Conservation (phyloP, 2,113 vertebrate genomes). For the Girardinichthys multiradiatus region DNA sequence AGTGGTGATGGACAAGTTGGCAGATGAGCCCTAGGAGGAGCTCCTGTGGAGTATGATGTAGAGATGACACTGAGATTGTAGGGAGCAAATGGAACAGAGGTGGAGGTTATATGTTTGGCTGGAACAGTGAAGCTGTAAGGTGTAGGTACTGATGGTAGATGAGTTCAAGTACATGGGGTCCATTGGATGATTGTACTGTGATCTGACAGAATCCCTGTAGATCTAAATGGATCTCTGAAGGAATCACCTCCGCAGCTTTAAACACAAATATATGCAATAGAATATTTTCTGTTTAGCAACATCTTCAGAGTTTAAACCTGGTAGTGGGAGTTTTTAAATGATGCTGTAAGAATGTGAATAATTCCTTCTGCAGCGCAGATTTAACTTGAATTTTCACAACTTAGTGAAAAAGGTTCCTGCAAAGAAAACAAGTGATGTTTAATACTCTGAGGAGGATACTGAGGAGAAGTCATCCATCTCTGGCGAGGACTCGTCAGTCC, state of each 20-base stretch:
- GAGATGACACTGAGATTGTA: no score
- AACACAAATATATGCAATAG: not conserved
- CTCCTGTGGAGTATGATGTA: no score
- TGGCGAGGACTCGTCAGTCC: not conserved
- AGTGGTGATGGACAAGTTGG: not conserved
- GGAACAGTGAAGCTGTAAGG: no score
- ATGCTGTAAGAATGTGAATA: not conserved
- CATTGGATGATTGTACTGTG: no score
- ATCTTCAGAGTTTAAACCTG: not conserved
- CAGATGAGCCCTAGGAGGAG: no score
- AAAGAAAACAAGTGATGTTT: not conserved
- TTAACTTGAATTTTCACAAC: not conserved
- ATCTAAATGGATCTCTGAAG: not conserved
- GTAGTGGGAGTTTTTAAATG: not conserved
- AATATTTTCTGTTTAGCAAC: not conserved
- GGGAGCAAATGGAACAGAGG: no score
- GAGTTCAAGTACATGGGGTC: no score
- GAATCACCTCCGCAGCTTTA: not conserved
- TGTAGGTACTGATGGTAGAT: no score
- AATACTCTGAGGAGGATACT: not conserved
- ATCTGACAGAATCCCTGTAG: no score
- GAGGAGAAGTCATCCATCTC: not conserved
- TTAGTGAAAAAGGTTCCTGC: not conserved
- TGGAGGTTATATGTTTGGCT: no score
- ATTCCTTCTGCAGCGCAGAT: not conserved